A percentile compares a stretch with the other conserved stretches of the same genome.
These are phyloP conservation scores for Lasioglossum vierecki DNA, from an alignment of 2,888 invertebrate species.

Conservation along the genomic window DNA sequence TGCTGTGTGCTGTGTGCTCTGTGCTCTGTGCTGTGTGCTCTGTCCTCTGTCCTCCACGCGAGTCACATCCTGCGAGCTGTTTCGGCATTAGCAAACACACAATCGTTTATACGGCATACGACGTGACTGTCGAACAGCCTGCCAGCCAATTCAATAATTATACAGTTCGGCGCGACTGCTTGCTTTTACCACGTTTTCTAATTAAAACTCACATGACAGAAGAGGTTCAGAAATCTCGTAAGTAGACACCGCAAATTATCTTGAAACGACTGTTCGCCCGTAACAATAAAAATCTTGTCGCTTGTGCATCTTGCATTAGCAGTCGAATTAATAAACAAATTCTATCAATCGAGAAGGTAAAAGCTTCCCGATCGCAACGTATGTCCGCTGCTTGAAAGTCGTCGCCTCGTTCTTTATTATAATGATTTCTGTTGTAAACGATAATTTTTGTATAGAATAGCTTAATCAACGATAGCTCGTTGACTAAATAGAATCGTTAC, in stretches of 20 bases:
- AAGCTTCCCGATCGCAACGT: not conserved
- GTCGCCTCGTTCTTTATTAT: not conserved
- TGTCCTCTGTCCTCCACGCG: conserved; percentile 8
- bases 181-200: not conserved
- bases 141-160: not conserved
- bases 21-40: not conserved
- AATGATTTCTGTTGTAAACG: not conserved
- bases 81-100: not conserved
- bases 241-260: conserved; percentile 17
- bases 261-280: not conserved
- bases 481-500: not conserved
- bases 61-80: conserved; percentile 25
- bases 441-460: not conserved
- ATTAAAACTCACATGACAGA: conserved; percentile 13
- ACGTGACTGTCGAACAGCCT: not conserved
- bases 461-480: not conserved
- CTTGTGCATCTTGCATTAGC: not conserved
- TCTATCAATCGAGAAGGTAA: not conserved
- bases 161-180: not conserved
- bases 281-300: not conserved
- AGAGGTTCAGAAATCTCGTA: conserved; percentile 22
- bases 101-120: not conserved
- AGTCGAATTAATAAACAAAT: not conserved
- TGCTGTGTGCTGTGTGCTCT: not conserved
- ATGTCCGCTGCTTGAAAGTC: not conserved